phyloP scores from a whole-genome alignment of 2,888 invertebrate genomes.

The Apotomis turbidana region DNA sequence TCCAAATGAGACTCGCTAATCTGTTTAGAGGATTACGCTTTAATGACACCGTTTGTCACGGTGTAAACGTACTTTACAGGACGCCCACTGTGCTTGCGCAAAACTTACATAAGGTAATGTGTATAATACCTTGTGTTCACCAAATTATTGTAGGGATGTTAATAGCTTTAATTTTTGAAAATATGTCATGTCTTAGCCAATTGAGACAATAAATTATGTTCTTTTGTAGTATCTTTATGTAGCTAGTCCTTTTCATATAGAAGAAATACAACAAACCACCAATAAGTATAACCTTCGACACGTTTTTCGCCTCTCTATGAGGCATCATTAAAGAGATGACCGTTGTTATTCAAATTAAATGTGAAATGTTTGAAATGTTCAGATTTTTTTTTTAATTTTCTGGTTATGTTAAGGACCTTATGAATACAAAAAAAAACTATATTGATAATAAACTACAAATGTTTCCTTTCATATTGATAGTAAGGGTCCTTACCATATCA shows the following conservation, averaged over 20 bases:
- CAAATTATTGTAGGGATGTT: no score
- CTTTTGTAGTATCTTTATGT: no score
- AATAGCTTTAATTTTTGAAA: no score
- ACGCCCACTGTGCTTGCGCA: conserved; percentile 15
- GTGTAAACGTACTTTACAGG: conserved; percentile 30
- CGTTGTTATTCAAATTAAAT: no score
- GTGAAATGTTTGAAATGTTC: neutral
- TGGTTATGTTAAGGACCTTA: neutral
- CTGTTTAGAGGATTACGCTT: conserved; percentile 51
- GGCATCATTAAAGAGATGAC: no score
- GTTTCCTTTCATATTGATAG: neutral
- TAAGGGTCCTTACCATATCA: neutral
- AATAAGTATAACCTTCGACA: no score
- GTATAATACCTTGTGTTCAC: no score
- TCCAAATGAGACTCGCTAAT: conserved; percentile 56
- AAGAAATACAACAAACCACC: no score
- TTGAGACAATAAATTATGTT: no score
- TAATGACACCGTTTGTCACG: conserved; percentile 42
- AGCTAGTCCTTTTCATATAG: no score
- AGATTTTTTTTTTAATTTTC: neutral
- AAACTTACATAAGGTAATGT: neutral
- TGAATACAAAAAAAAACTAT: neutral
- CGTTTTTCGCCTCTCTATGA: no score
- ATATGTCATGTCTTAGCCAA: no score
- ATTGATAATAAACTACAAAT: neutral